These are phyloP conservation scores for Lucilia sericata DNA, from an alignment of 1,140 invertebrate genomes.

Conservation along the genomic window DNA sequence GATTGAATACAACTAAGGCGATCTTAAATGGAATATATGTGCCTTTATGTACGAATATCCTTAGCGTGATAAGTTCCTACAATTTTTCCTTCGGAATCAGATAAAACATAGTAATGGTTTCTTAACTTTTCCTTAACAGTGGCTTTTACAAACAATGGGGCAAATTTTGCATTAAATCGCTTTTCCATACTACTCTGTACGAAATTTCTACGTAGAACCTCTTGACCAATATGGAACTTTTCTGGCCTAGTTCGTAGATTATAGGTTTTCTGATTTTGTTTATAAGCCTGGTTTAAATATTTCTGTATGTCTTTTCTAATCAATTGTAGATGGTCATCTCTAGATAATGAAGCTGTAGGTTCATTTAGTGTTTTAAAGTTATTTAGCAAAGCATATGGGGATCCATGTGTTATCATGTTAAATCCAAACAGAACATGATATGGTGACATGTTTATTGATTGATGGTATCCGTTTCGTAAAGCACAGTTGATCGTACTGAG, in stretches of 20 bases:
- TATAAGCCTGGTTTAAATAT: not conserved
- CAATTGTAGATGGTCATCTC: not conserved
- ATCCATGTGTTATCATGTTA: conserved; percentile 31
- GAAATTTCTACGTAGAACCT: conserved; percentile 40
- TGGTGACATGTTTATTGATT: conserved; percentile 27
- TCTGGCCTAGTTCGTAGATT: not conserved
- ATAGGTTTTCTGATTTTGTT: not conserved
- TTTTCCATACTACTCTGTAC: conserved; percentile 29
- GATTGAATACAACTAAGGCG: no score
- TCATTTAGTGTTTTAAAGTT: not conserved
- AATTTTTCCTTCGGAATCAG: not conserved
- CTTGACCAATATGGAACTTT: conserved; percentile 24
- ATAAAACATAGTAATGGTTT: conserved; percentile 27
- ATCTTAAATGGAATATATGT: no score
- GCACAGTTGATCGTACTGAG: conserved; percentile 47
- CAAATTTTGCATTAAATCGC: not conserved
- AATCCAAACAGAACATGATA: conserved; percentile 26
- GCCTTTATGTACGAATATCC: not conserved
- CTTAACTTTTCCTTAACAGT: not conserved
- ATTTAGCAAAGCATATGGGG: not conserved
- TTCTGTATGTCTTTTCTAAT: not conserved
- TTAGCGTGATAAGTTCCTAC: conserved; percentile 24
- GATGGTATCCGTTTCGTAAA: conserved; percentile 44
- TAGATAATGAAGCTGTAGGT: not conserved
- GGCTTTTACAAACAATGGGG: conserved; percentile 2